Conservation (phyloP, 2,113 vertebrate species). For the Atherinomorus stipes region DNA sequence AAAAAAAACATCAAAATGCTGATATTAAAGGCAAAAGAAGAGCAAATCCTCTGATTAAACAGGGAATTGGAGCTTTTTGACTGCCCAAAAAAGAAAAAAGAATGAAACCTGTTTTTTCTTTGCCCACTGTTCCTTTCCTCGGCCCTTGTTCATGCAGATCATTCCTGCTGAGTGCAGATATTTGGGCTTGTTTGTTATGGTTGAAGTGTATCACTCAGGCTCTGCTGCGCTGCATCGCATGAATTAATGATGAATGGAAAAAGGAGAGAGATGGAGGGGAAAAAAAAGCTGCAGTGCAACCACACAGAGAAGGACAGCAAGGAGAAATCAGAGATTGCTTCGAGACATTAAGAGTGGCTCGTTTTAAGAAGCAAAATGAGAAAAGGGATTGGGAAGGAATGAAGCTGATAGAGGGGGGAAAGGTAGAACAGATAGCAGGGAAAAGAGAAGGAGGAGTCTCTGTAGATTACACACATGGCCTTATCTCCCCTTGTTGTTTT, state of each 20-base stretch:
- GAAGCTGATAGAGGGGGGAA: neutral
- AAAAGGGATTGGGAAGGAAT: constrained; percentile 38
- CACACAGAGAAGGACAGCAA: constrained; percentile 44
- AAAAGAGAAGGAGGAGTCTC: constrained; percentile 21
- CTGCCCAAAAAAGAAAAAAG: constrained; percentile 6
- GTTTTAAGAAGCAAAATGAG: constrained; percentile 49
- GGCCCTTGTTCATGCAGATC: constrained; percentile 44
- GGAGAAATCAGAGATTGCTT: constrained; percentile 47
- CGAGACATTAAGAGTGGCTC: constrained; percentile 42
- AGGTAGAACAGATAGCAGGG: neutral
- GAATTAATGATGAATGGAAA: constrained; percentile 77
- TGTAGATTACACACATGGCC: constrained; percentile 51
- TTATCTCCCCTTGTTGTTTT: constrained; percentile 58
- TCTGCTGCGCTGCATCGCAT: constrained; percentile 70
- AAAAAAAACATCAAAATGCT: constrained; percentile 1
- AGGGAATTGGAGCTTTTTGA: constrained; percentile 27
- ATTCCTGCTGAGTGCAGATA: constrained; percentile 70
- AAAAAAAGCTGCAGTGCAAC: constrained; percentile 49
- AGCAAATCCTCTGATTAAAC: constrained; percentile 29
- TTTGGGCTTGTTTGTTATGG: constrained; percentile 77
- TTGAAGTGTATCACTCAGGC: constrained; percentile 79
- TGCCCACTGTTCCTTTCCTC: constrained; percentile 6
- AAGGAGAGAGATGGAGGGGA: constrained; percentile 30
- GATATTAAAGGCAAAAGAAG: too few species aligned
- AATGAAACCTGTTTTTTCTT: neutral